Percentiles rank a stretch among this genome's conserved stretches.
Evolutionary conservation across 2,113 vertebrate species (phyloP).

Genomic region (Pseudopipra pipra): DNA sequence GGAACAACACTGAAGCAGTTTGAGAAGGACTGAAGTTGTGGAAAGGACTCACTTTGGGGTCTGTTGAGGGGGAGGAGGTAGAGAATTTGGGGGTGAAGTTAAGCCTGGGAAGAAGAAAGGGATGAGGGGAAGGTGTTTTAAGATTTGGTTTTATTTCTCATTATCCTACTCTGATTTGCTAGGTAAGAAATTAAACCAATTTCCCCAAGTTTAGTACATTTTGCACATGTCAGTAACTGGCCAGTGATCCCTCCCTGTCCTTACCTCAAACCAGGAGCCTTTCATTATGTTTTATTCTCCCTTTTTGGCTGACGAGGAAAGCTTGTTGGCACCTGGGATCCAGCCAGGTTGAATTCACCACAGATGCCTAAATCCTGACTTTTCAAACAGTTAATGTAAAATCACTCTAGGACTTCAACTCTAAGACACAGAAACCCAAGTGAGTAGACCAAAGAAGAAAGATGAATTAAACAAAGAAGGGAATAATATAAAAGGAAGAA

Average conservation of each 20-base stretch:
- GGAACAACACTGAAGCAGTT: rapidly evolving
- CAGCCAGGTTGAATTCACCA: not conserved
- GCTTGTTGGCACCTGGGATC: not conserved
- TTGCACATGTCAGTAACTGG: not conserved
- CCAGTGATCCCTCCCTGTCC: not conserved
- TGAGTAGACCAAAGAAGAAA: not conserved
- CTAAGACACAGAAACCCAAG: not conserved
- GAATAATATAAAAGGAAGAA: not conserved
- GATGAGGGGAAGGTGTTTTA: rapidly evolving
- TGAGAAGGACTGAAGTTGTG: not conserved
- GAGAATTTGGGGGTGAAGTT: not conserved
- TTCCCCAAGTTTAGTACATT: not conserved
- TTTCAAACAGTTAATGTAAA: not conserved
- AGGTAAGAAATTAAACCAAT: not conserved
- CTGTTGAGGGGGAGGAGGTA: not conserved
- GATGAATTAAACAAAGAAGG: not conserved
- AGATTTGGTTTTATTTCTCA: not conserved
- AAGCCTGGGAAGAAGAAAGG: not conserved
- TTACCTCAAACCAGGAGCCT: not conserved
- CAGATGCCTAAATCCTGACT: not conserved
- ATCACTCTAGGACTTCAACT: not conserved
- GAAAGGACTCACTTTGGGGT: not conserved
- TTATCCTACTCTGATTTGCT: not conserved
- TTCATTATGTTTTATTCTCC: not conserved
- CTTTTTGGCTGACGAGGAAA: not conserved